These are phyloP conservation scores for Drepana arcuata DNA, from an alignment of 1,140 invertebrate species.

Conservation along the genomic window DNA sequence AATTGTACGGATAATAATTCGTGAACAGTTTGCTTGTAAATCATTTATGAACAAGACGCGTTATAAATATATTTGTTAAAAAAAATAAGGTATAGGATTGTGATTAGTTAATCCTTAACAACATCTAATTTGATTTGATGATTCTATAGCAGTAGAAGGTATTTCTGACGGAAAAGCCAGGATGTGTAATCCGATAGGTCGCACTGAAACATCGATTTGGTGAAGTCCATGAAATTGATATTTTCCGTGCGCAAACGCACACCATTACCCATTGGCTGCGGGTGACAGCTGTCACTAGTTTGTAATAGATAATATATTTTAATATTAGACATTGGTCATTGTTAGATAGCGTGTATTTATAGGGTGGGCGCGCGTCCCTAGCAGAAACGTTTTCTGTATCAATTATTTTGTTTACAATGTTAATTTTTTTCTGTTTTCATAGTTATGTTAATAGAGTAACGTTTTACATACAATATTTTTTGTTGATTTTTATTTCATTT, in stretches of 20 bases:
- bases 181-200: too few species aligned
- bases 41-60: neutral
- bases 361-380: slow-evolving; percentile 10
- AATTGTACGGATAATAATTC: neutral
- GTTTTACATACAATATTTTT: slow-evolving; percentile 25
- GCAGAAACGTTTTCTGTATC: slow-evolving; percentile 27
- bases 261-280: slow-evolving; percentile 11
- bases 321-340: slow-evolving; percentile 25
- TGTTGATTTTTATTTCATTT: slow-evolving; percentile 50
- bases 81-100: too few species aligned
- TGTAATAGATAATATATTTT: slow-evolving; percentile 45
- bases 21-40: neutral
- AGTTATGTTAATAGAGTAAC: slow-evolving; percentile 37
- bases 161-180: too few species aligned
- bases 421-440: slow-evolving; percentile 42
- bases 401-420: slow-evolving; percentile 61
- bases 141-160: neutral
- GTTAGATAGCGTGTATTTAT: slow-evolving; percentile 24
- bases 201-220: neutral
- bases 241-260: slow-evolving; percentile 8
- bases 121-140: neutral
- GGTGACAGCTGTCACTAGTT: slow-evolving; percentile 22
- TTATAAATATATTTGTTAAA: too few species aligned
- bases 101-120: neutral
- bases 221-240: neutral